Conservation (phyloP, 2,888 invertebrate genomes). For the Rhagium mordax region DNA sequence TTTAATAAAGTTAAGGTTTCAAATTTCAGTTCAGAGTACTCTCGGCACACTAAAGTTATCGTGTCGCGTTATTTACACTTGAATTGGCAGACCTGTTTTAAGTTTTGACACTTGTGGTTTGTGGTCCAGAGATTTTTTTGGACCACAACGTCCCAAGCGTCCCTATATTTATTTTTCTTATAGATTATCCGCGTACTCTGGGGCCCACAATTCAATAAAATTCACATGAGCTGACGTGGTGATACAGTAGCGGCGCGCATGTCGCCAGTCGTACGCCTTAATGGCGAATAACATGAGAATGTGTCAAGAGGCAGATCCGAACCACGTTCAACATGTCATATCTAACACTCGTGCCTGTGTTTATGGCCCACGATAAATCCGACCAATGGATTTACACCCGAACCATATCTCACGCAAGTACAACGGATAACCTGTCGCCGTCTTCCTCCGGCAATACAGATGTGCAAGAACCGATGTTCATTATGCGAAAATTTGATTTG, state of each 20-base stretch:
- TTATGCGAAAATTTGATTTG: conserved; percentile 1
- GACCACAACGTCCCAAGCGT: too few species aligned
- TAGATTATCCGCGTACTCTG: background rate
- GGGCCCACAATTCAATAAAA: background rate
- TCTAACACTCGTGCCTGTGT: conserved; percentile 40
- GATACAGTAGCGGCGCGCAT: background rate
- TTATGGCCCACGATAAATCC: conserved; percentile 46
- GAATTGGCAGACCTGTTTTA: too few species aligned
- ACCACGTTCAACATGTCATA: conserved; percentile 43
- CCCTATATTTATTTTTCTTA: too few species aligned
- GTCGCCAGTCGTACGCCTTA: conserved; percentile 3
- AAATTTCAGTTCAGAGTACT: too few species aligned
- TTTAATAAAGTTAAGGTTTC: too few species aligned
- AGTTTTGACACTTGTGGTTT: too few species aligned
- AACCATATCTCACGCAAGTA: conserved; percentile 32
- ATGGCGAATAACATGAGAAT: conserved; percentile 18
- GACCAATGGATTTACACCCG: conserved; percentile 41
- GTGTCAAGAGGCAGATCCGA: conserved; percentile 24
- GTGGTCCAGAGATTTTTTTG: too few species aligned
- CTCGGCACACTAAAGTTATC: too few species aligned
- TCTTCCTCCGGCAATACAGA: background rate
- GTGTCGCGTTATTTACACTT: too few species aligned
- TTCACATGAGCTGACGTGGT: background rate
- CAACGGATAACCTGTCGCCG: conserved; percentile 24
- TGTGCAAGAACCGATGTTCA: conserved; percentile 3